Percentiles rank a stretch among this genome's conserved stretches.
These are phyloP conservation scores for Phyllotreta striolata DNA, from an alignment of 2,888 invertebrate genomes.

Conservation along the genomic window DNA sequence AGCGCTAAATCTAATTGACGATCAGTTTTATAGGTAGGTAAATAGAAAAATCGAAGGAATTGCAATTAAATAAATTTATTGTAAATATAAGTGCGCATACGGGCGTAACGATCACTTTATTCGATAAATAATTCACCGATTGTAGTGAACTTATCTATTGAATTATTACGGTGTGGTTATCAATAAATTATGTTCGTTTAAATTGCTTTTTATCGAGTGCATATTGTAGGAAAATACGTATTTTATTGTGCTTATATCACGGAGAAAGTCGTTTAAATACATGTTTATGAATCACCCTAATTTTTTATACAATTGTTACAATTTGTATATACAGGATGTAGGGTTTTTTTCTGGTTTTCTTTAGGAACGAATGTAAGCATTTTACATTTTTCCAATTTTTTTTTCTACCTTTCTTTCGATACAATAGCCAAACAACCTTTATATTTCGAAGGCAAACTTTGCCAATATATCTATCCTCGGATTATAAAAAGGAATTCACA, in stretches of 20 bases:
- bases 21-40: too few relatives aligned
- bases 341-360: background rate
- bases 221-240: too few relatives aligned
- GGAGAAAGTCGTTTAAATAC: too few relatives aligned
- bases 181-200: conserved; percentile 34
- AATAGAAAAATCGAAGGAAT: too few relatives aligned
- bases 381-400: conserved; percentile 1
- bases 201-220: conserved; percentile 24
- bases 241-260: too few relatives aligned
- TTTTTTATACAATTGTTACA: too few relatives aligned
- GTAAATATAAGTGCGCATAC: conserved; percentile 5
- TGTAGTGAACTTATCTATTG: conserved; percentile 25
- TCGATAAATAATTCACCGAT: conserved; percentile 28
- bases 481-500: conserved; percentile 25
- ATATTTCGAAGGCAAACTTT: conserved; percentile 12
- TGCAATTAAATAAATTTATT: too few relatives aligned
- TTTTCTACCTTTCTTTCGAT: background rate
- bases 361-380: background rate
- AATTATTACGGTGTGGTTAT: conserved; percentile 26
- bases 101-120: conserved; percentile 29
- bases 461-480: conserved; percentile 15
- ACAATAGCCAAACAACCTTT: conserved; percentile 10
- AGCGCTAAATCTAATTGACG: too few relatives aligned
- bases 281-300: too few relatives aligned
- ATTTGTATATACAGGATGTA: background rate